A percentile compares a stretch with the other conserved stretches of the same genome.
phyloP scores from a whole-genome alignment of 1,140 invertebrate species.

The Eumaeus atala region DNA sequence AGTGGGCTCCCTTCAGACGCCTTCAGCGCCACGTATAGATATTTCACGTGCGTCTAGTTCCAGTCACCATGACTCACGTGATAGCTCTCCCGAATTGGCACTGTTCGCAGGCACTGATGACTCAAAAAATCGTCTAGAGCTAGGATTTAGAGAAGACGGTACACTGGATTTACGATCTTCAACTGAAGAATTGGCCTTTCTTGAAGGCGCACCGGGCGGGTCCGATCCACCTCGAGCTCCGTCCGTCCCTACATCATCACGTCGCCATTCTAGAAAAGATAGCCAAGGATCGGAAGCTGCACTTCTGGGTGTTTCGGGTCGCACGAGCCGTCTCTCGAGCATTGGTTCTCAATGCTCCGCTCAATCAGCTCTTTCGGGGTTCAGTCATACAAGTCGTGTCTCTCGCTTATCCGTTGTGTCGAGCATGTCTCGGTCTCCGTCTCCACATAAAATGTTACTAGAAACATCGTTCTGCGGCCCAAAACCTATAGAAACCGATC shows the following conservation, averaged over 20 bases:
- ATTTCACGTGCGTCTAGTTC: conserved; percentile 90
- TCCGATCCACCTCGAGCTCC: conserved; percentile 26
- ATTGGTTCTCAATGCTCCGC: conserved; percentile 81
- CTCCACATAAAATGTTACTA: conserved; percentile 89
- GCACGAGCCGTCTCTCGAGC: conserved; percentile 86
- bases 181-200: conserved; percentile 88
- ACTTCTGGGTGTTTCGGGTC: conserved; percentile 85
- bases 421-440: conserved; percentile 83
- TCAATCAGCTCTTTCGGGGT: conserved; percentile 70
- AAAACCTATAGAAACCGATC: conserved; percentile 78
- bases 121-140: conserved; percentile 45
- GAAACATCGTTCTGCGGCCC: conserved; percentile 93
- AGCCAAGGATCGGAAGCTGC: conserved; percentile 85
- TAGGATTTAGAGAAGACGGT: conserved; percentile 85
- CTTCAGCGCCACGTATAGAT: conserved; percentile 88
- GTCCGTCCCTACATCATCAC: conserved; percentile 38
- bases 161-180: conserved; percentile 86
- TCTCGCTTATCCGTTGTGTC: conserved; percentile 82
- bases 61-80: conserved; percentile 88
- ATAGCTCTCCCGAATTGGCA: conserved; percentile 86
- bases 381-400: conserved; percentile 66
- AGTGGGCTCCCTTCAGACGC: conserved; percentile 74
- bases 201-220: conserved; percentile 75
- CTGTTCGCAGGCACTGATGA: conserved; percentile 69
- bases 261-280: conserved; percentile 81